Evolutionary conservation across 1,140 invertebrate genomes (phyloP).

Genomic region (Limonius californicus): DNA sequence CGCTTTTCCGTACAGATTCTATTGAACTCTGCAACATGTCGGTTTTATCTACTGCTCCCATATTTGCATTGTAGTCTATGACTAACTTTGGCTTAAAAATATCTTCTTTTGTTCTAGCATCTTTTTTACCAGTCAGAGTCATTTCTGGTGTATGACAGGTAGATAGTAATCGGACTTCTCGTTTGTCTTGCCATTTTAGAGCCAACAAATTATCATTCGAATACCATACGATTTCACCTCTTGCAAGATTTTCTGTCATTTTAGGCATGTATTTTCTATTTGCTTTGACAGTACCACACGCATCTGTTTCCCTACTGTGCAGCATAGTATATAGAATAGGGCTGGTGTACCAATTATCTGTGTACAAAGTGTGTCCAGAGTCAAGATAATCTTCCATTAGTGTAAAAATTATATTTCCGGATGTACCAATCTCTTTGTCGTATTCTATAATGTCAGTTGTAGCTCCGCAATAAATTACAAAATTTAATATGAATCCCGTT

Average conservation of each 20-base stretch:
- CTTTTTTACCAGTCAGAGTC: background rate
- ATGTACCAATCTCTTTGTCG: background rate
- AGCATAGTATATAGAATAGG: background rate
- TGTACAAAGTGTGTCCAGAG: background rate
- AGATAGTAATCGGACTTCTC: no score
- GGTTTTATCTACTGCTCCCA: constrained; percentile 7
- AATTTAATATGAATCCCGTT: constrained; percentile 14
- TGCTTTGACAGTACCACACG: background rate
- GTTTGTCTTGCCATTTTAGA: background rate
- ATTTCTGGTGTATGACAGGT: no score
- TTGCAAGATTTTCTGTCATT: constrained; percentile 17
- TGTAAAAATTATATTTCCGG: background rate
- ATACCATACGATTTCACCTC: no score
- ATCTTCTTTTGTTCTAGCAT: background rate
- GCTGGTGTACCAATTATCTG: constrained; percentile 4
- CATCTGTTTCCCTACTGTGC: background rate
- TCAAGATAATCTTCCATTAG: background rate
- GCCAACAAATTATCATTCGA: no score
- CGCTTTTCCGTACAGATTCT: constrained; percentile 2
- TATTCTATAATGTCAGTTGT: no score
- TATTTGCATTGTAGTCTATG: constrained; percentile 8
- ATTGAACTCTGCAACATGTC: constrained; percentile 7
- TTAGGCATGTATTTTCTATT: background rate
- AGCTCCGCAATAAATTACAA: background rate
- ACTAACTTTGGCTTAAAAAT: background rate